A percentile compares a stretch with the other conserved stretches of the same genome.
Conservation (phyloP, 1,140 invertebrate genomes). For the Phymastichus coffea region DNA sequence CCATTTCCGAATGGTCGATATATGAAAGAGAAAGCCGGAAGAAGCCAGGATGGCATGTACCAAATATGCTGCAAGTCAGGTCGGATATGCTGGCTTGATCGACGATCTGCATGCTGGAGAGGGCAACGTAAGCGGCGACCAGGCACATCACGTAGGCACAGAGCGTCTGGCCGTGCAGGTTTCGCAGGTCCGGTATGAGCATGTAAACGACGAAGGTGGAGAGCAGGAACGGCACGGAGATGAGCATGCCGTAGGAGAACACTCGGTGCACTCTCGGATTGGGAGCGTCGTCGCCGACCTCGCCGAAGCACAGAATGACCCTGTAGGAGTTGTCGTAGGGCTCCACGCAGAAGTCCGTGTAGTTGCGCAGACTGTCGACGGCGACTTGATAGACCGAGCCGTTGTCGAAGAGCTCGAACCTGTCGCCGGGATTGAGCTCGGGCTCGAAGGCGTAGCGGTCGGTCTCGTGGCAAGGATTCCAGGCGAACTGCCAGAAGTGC, state of each 20-base stretch:
- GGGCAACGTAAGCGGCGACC: conserved; percentile 51
- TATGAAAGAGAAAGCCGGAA: no score
- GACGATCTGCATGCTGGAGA: conserved; percentile 51
- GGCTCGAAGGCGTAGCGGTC: conserved; percentile 53
- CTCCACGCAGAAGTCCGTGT: conserved; percentile 32
- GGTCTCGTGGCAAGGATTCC: conserved; percentile 15
- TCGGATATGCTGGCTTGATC: conserved; percentile 42
- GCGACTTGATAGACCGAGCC: conserved; percentile 55
- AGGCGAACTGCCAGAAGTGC: neutral
- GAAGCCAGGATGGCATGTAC: no score
- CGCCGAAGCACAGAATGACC: conserved; percentile 30
- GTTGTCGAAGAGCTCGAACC: conserved; percentile 57
- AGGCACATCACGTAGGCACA: conserved; percentile 56
- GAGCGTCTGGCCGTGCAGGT: conserved; percentile 60
- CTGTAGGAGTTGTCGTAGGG: conserved; percentile 1
- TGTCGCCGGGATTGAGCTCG: conserved; percentile 45
- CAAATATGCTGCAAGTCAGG: conserved; percentile 50
- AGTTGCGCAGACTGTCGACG: conserved; percentile 4
- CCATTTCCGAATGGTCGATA: no score
- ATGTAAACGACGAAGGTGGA: conserved; percentile 58
- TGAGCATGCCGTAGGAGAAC: conserved; percentile 45
- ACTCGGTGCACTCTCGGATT: neutral
- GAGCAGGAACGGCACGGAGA: conserved; percentile 58
- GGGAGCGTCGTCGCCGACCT: neutral
- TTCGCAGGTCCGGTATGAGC: conserved; percentile 56